Conservation (phyloP, 1,140 invertebrate species). For the Asbolus verrucosus region DNA sequence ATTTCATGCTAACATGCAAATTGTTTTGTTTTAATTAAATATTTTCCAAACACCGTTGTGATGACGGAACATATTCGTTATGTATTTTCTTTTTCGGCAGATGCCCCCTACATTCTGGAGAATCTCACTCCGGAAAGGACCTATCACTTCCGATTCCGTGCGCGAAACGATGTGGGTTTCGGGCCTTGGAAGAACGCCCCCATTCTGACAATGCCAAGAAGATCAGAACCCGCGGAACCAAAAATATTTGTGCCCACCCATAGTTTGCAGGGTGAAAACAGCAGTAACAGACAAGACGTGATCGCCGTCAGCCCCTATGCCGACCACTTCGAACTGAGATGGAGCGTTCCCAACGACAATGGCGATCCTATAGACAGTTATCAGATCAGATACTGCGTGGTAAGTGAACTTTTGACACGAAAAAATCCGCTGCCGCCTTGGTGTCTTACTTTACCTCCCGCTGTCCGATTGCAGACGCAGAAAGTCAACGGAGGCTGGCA, state of each 20-base stretch:
- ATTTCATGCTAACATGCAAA: too few species aligned
- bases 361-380: slow-evolving; percentile 89
- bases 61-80: neutral
- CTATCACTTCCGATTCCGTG: slow-evolving; percentile 88
- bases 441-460: too few species aligned
- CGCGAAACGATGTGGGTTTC: slow-evolving; percentile 84
- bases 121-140: slow-evolving; percentile 80
- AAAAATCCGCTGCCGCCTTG: neutral
- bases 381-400: slow-evolving; percentile 82
- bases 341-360: slow-evolving; percentile 87
- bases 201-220: slow-evolving; percentile 67
- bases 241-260: slow-evolving; percentile 65
- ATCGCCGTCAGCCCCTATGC: slow-evolving; percentile 72
- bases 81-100: slow-evolving; percentile 63
- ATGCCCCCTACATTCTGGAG: slow-evolving; percentile 83
- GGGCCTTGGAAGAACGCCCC: slow-evolving; percentile 74
- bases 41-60: too few species aligned
- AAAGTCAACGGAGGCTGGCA: slow-evolving; percentile 73
- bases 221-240: slow-evolving; percentile 71
- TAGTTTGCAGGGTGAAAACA: slow-evolving; percentile 47
- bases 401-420: slow-evolving; percentile 66
- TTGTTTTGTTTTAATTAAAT: too few species aligned
- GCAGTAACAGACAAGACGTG: slow-evolving; percentile 54
- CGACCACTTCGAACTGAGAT: slow-evolving; percentile 83
- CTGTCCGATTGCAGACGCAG: slow-evolving; percentile 52